Evolutionary conservation across 2,113 vertebrate species (phyloP), one percentile per base, ranked within the genome.

Genomic region (Myocastor coypus): DNA sequence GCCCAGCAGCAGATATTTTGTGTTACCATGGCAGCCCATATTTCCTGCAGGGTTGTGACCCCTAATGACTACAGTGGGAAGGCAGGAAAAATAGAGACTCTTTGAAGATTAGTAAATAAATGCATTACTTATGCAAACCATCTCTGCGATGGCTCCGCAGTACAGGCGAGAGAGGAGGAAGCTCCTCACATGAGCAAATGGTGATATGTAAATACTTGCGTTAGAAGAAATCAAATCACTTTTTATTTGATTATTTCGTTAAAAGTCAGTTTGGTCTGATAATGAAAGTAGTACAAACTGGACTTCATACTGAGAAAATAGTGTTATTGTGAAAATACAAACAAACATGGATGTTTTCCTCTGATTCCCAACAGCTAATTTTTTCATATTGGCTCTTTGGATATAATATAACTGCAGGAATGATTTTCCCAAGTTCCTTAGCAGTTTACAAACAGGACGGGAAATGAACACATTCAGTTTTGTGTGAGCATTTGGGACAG

Each of bases 31-130:
- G 99, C 98, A 99, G 99, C 99, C 98, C 98, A 99, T 99, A 99
- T 99, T 99, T 99, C 99, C 99, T 99, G 99, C 99, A 99, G 99
- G 99, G 99, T 99, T 99, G 99, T 98, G 99, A 99, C 99, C 99
- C 99, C 99, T 99, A 99, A 99, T 99, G 99, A 99, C 99, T 99
- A 99, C 99, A 99, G 99, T 99, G 99, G 99, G 99, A 99, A 99
- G 99, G 99, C 99, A 99, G 99, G 98, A 99, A 99, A 99, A 99
- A 99, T 98, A 97, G 98, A 98, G 98, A 97, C 98, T 99, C 99
- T 99, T 99, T 99, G 99, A 99, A 99, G 99, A 99, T 99, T 99
- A 98, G 99, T 99, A 99, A 99, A 98, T 98, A 98, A 99, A 98
- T 99, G 99, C 98, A 99, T 99, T 98, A 99, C 99, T 99, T 99